Evolutionary conservation across 2,113 vertebrate species (phyloP).

Genomic region (Ammodytes dubius): DNA sequence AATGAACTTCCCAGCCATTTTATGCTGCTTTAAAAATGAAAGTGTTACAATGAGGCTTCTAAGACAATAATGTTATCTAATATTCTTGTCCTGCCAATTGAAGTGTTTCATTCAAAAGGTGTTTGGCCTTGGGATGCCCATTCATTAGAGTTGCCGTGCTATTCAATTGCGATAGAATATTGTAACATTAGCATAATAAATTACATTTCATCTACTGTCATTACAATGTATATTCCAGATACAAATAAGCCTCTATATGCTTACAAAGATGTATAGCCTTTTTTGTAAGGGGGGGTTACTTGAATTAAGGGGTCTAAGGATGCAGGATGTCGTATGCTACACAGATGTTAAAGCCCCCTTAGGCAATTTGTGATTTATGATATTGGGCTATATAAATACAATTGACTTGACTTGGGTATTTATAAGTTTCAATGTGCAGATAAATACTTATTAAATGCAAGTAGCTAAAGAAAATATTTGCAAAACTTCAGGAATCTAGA

Average conservation of each 20-base stretch:
- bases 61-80: constrained; percentile 1
- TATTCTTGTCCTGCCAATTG: background rate
- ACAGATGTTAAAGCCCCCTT: too few relatives aligned
- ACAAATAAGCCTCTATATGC: background rate
- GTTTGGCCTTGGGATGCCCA: background rate
- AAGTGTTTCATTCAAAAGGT: background rate
- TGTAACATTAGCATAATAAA: constrained; percentile 1
- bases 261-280: background rate
- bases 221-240: background rate
- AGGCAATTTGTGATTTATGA: too few relatives aligned
- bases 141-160: constrained; percentile 2
- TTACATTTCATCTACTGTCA: background rate
- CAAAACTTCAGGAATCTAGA: background rate
- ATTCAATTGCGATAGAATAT: background rate
- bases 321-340: too few relatives aligned
- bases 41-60: background rate
- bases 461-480: background rate
- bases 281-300: background rate
- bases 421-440: background rate
- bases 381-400: too few relatives aligned
- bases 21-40: constrained; percentile 1
- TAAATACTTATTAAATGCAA: constrained; percentile 5
- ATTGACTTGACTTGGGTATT: background rate
- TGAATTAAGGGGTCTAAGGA: too few relatives aligned
- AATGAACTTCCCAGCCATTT: constrained; percentile 45